Base-by-base conservation (phyloP, 2,113 vertebrate genomes). In the Tamias sibiricus region DNA sequence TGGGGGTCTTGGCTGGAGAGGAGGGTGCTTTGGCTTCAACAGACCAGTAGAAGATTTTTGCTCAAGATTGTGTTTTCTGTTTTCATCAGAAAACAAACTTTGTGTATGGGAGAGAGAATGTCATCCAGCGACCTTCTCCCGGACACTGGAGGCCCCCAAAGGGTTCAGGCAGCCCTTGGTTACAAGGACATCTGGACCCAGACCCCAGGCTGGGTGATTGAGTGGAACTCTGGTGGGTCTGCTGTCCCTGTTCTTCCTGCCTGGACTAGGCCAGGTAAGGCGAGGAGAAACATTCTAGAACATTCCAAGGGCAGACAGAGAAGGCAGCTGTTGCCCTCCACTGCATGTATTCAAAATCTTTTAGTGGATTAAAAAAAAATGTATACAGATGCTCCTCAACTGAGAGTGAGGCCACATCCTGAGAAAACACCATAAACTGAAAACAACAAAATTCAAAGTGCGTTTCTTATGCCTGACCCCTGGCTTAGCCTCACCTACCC, bases 121-220 rank as follows among this genome's bases (percentile, higher is more conserved):
- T n/a, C 54, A 35, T 24, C 19, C n/a, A 4, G 40, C 42, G 79
- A 0, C 17, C 7, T 3, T 26, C 64, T 71, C 44, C 54, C 10
- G 74, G 37, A 24, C 10, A 11, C 1, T 0, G 3, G 71, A 20
- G 6, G 4, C 35, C 64, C 49, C 54, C n/a, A 42, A 69, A 3
- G 19, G 22, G 35, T 24, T 30, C 52, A 37, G 66, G 69, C n/a
- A 8, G 42, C 6, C 0, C 6, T n/a, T 66, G 28, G 24, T 40
- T 42, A 59, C 0, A 0, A 0, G 8, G 40, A 0, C 37, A 4
- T 22, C 28, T 12, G 7, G 10, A 32, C 42, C 7, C 40, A 19
- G 37, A 71, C 12, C 22, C 26, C 32, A 49, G 1, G 2, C 3
- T 2, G 2, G 4, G 16, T 17, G 64, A 66, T 26, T 22, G 4